Percentiles rank a stretch among this genome's conserved stretches.
phyloP scores from a whole-genome alignment of 2,797 vertebrate species.

The Channa striata region DNA sequence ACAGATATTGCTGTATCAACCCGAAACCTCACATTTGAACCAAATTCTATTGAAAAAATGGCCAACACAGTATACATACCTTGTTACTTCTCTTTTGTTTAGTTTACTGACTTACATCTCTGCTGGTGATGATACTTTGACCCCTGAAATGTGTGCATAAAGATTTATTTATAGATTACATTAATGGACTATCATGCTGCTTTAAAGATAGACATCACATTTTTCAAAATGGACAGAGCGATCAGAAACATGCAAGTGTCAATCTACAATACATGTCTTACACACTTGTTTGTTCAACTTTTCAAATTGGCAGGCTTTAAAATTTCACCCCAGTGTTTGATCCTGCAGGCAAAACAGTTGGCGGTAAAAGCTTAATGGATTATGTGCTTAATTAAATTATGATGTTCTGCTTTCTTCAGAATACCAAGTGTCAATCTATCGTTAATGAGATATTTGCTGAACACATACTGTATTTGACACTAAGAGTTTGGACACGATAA shows the following conservation, averaged over 20 bases:
- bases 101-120: neutral
- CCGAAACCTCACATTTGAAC: too few species aligned
- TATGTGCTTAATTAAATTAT: conserved; percentile 22
- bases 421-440: neutral
- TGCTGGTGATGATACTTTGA: neutral
- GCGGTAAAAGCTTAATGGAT: conserved; percentile 10
- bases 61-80: too few species aligned
- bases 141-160: neutral
- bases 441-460: conserved; percentile 25
- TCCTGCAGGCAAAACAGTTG: conserved; percentile 12
- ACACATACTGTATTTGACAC: conserved; percentile 22
- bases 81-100: too few species aligned
- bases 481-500: neutral
- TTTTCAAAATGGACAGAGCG: too few species aligned
- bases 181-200: neutral
- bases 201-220: neutral
- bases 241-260: too few species aligned
- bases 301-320: conserved; percentile 8
- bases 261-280: neutral
- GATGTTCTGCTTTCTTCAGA: conserved; percentile 2
- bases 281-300: neutral
- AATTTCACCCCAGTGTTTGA: neutral
- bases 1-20: too few species aligned
- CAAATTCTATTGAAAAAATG: too few species aligned
- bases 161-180: neutral